Conservation (phyloP, 2,888 invertebrate genomes). For the Caenorhabditis drosophilae region DNA sequence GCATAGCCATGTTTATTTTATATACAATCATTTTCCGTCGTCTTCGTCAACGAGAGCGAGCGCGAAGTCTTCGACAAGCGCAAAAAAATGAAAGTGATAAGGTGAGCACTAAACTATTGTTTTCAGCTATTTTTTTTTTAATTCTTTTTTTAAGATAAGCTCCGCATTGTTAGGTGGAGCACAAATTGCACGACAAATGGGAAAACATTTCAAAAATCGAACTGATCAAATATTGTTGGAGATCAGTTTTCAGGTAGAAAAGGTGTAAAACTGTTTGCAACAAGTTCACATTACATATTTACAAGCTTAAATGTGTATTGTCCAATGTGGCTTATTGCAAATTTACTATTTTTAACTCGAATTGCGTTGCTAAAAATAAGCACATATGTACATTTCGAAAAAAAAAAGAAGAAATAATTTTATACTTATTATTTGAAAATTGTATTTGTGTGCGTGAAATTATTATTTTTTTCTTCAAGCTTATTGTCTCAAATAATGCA, state of each 20-base stretch:
- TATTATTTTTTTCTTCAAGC: no score
- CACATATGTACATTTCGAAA: no score
- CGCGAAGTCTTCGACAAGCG: slow-evolving; percentile 49
- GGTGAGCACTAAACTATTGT: slow-evolving; percentile 9
- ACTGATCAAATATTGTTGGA: slow-evolving; percentile 66
- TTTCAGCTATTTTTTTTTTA: slow-evolving; percentile 7
- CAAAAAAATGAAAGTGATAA: slow-evolving; percentile 44
- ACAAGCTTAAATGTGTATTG: no score
- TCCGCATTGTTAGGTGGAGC: slow-evolving; percentile 67
- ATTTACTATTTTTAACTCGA: no score
- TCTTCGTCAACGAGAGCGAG: slow-evolving; percentile 69
- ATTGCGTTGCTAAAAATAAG: no score
- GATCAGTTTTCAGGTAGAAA: slow-evolving; percentile 64
- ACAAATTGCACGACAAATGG: slow-evolving; percentile 62
- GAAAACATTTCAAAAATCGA: slow-evolving; percentile 61
- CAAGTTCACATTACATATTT: no score
- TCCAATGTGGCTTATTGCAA: no score
- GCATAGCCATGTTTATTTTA: slow-evolving; percentile 93
- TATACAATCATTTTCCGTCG: slow-evolving; percentile 87
- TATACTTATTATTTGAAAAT: no score
- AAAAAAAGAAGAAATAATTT: no score
- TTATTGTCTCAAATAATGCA: no score
- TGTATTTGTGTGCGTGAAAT: no score
- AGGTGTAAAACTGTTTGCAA: no score
- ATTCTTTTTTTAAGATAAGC: slow-evolving; percentile 48